A percentile compares a stretch with the other conserved stretches of the same genome.
phyloP scores from a whole-genome alignment of 2,888 invertebrate genomes.

The Clivina fossor region DNA sequence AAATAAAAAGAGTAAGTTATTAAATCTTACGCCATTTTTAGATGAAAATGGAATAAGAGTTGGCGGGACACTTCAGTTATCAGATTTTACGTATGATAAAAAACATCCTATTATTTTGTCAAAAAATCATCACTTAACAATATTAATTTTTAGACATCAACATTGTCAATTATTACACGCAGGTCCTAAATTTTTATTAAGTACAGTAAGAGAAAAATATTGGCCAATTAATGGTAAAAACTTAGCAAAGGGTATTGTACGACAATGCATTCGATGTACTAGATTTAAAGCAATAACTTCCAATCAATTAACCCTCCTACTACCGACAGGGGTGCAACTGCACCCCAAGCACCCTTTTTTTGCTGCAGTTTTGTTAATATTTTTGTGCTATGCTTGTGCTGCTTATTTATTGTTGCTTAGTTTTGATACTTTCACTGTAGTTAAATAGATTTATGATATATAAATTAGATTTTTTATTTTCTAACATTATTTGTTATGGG shows the following conservation, averaged over 20 bases:
- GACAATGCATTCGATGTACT: slow-evolving; percentile 34
- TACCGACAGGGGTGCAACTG: too few species aligned
- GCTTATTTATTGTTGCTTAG: too few species aligned
- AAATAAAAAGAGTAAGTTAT: slow-evolving; percentile 8
- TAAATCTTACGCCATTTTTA: slow-evolving; percentile 12
- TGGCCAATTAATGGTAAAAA: slow-evolving; percentile 40
- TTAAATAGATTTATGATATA: too few species aligned
- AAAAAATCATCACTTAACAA: slow-evolving; percentile 19
- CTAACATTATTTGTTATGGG: too few species aligned
- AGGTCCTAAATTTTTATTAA: slow-evolving; percentile 21
- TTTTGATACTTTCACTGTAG: too few species aligned
- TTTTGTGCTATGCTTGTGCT: too few species aligned
- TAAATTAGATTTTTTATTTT: too few species aligned
- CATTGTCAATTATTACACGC: slow-evolving; percentile 23
- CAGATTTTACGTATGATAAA: slow-evolving; percentile 18
- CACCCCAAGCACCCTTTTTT: too few species aligned
- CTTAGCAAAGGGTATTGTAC: slow-evolving; percentile 27
- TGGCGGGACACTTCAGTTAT: slow-evolving; percentile 12
- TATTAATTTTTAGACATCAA: slow-evolving; percentile 13
- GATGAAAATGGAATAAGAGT: slow-evolving; percentile 14
- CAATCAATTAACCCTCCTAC: too few species aligned
- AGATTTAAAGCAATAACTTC: slow-evolving; percentile 23
- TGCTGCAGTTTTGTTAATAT: too few species aligned
- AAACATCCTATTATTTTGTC: too few species aligned
- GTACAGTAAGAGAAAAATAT: slow-evolving; percentile 29